Conservation (phyloP, 2,888 invertebrate species). For the Coleophora deauratella region DNA sequence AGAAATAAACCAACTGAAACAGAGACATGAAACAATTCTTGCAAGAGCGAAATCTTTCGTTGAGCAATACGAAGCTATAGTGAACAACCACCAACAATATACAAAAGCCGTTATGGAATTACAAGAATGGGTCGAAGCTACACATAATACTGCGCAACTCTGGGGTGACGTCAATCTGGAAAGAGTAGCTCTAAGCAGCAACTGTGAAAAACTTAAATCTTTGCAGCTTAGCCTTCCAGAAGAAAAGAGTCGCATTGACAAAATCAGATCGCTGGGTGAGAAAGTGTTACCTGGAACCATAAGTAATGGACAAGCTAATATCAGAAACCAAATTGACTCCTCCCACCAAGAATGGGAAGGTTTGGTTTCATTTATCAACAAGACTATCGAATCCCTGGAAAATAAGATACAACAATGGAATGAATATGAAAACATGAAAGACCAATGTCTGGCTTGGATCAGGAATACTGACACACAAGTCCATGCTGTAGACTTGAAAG, state of each 20-base stretch:
- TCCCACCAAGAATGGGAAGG: conserved; percentile 94
- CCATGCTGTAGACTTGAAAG: conserved; percentile 90
- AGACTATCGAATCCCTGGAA: conserved; percentile 86
- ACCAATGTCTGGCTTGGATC: conserved; percentile 90
- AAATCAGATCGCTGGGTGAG: conserved; percentile 87
- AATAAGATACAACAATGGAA: conserved; percentile 91
- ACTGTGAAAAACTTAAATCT: conserved; percentile 88
- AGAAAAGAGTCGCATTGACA: conserved; percentile 87
- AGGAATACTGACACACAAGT: conserved; percentile 90
- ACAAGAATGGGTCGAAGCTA: conserved; percentile 90
- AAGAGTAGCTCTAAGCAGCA: conserved; percentile 87
- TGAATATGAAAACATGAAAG: conserved; percentile 90
- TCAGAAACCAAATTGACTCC: conserved; percentile 89
- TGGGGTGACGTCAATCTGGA: conserved; percentile 91
- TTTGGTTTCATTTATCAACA: conserved; percentile 81
- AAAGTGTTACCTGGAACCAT: conserved; percentile 92
- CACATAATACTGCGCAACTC: conserved; percentile 84
- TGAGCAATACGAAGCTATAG: conserved; percentile 89
- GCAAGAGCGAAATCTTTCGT: conserved; percentile 84
- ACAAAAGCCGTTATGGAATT: conserved; percentile 89
- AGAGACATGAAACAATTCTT: conserved; percentile 81
- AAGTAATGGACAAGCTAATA: conserved; percentile 86
- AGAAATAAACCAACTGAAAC: conserved; percentile 79
- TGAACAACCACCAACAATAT: conserved; percentile 91
- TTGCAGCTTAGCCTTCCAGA: conserved; percentile 86